phyloP scores from a whole-genome alignment of 2,113 vertebrate species.

The Daboia siamensis region DNA sequence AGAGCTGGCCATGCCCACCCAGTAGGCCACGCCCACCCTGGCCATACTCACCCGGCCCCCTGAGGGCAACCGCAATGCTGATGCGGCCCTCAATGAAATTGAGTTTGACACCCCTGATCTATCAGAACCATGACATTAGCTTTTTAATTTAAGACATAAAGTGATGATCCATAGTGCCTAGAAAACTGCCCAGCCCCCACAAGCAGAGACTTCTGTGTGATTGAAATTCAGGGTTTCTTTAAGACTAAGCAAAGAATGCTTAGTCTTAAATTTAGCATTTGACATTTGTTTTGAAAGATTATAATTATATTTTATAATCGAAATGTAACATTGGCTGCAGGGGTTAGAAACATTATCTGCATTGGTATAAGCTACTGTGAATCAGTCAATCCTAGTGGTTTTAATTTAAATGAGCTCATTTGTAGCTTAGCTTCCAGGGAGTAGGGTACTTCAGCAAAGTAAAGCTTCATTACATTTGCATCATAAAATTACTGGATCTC shows the following conservation, averaged over 20 bases:
- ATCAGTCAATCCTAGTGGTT: conserved; percentile 11
- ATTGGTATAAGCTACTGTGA: conserved; percentile 3
- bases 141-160: not conserved
- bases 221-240: not conserved
- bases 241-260: not conserved
- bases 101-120: no score
- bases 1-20: no score
- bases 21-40: no score
- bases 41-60: no score
- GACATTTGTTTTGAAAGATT: conserved; percentile 13
- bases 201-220: not conserved
- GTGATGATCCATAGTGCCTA: not conserved
- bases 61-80: no score
- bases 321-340: conserved; percentile 6
- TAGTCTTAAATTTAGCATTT: not conserved
- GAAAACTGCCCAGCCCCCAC: not conserved
- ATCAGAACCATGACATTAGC: not conserved
- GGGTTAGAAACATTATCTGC: conserved; percentile 5
- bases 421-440: not conserved
- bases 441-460: not conserved
- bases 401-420: conserved; percentile 11
- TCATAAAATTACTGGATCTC: conserved; percentile 2
- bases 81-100: no score
- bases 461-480: not conserved
- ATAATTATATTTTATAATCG: conserved; percentile 3